Conservation (phyloP, 1,140 invertebrate genomes). For the Dinoponera quadriceps region DNA sequence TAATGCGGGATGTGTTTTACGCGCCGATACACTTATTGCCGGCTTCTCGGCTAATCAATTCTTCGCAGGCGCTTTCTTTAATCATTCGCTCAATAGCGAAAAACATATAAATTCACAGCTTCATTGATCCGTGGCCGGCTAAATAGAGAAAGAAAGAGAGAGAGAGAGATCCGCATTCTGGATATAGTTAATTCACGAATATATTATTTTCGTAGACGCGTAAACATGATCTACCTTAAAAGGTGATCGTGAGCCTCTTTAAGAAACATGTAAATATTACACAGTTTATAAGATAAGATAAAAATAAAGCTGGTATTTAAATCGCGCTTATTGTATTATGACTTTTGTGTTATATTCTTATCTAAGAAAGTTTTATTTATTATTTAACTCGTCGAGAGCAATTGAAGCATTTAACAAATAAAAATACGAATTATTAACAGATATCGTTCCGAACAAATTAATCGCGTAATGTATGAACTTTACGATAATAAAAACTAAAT, state of each 20-base stretch:
- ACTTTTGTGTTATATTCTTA: not conserved
- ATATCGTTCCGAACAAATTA: too few species aligned
- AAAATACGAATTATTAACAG: too few species aligned
- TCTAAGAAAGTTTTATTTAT: too few species aligned
- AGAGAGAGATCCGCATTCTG: slow-evolving; percentile 3
- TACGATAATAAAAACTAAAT: too few species aligned
- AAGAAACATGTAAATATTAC: slow-evolving; percentile 41
- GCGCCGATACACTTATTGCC: not conserved
- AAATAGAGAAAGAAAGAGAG: too few species aligned
- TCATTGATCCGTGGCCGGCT: slow-evolving; percentile 19
- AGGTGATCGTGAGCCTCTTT: not conserved
- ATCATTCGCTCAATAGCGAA: not conserved
- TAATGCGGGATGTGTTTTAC: slow-evolving; percentile 24
- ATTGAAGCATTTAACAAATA: too few species aligned
- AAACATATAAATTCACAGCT: not conserved
- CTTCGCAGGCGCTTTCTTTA: slow-evolving; percentile 21
- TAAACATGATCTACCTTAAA: too few species aligned
- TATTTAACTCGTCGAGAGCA: too few species aligned
- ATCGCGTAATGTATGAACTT: too few species aligned
- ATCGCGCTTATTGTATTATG: not conserved
- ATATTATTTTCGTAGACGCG: not conserved
- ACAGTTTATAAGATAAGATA: not conserved
- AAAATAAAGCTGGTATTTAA: not conserved
- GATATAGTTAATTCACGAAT: not conserved
- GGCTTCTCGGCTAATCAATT: slow-evolving; percentile 23